These are phyloP conservation scores for Acronicta psi DNA, from an alignment of 2,888 invertebrate species.

Conservation along the genomic window DNA sequence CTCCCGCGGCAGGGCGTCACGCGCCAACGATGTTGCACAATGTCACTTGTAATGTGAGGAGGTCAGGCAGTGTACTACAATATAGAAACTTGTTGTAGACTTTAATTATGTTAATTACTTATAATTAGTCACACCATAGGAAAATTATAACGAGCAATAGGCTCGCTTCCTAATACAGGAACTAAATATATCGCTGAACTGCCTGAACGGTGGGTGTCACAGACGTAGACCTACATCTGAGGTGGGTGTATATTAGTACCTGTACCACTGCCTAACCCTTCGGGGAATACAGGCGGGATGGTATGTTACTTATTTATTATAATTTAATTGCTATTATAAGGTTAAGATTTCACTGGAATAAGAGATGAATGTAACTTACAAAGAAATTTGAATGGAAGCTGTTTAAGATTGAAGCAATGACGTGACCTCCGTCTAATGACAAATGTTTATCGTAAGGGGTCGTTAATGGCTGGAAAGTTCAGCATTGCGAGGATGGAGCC, in stretches of 20 bases:
- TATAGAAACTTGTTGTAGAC: not conserved
- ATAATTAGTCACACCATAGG: too few species aligned
- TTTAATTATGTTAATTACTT: not conserved
- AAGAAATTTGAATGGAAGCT: conserved; percentile 34
- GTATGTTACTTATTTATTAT: too few species aligned
- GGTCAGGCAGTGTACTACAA: conserved; percentile 8
- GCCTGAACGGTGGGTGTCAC: too few species aligned
- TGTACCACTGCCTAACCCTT: too few species aligned
- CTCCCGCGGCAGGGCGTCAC: conserved; percentile 29
- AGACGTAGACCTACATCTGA: too few species aligned
- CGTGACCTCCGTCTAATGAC: conserved; percentile 74
- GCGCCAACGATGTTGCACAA: conserved; percentile 12
- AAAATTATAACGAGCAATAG: too few species aligned
- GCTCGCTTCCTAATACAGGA: too few species aligned
- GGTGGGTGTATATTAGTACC: not conserved
- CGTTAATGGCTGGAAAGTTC: conserved; percentile 83
- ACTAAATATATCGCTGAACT: too few species aligned
- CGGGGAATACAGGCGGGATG: too few species aligned
- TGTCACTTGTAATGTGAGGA: conserved; percentile 15
- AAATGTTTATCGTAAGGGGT: conserved; percentile 80
- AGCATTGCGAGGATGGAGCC: conserved; percentile 56
- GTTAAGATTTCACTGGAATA: conserved; percentile 6
- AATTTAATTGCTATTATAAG: conserved; percentile 1
- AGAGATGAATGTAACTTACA: conserved; percentile 10
- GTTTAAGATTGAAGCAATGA: conserved; percentile 46